Evolutionary conservation across 2,888 invertebrate species (phyloP), one percentile per base, ranked within the genome.

Genomic region (Hirtodrosophila alboralis): DNA sequence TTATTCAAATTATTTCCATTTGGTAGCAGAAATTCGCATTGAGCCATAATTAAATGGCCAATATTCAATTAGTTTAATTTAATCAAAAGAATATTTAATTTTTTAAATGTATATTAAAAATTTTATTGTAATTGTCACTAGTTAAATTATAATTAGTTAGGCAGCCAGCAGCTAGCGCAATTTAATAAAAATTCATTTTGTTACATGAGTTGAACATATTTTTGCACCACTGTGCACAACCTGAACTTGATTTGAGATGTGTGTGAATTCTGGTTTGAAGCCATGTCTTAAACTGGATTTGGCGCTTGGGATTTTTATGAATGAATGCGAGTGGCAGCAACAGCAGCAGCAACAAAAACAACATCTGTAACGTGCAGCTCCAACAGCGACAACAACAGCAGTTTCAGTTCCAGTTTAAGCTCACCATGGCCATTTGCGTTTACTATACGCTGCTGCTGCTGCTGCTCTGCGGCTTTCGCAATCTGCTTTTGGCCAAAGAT

Each of bases 241-340:
- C 68, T 74, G 69, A 71, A 71, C 74, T 74, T 69, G 71, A 74
- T 74, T 64, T 36, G 59, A 65, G 49, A 54, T 56, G 57, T 71
- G 74, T 79, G 75, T 84, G 85, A 83, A 79, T 78, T 79, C 78
- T 79, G 72, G 85, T 83, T 79, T 83, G 52, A 68, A 66, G 57
- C 49, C 72, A 53, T 62, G 83, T 64, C 83, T 65, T 59, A 78
- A 85, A 85, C 84, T 87, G 87, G 86, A 85, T 85, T 85, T 84
- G 62, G 79, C 67, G 76, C 84, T 80, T 76, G 80, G 65, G 87
- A 87, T 83, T 85, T 84, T 85, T 86, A 87, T 85, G 84, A 85
- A 85, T 85, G 84, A 87, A 85, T 67, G 62, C 64, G 72, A 83
- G 59, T 68, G 69, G 59, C 63, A 75, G 45, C 53, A 64, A 51